phyloP scores from a whole-genome alignment of 2,888 invertebrate species.

The Urechis unicinctus region DNA sequence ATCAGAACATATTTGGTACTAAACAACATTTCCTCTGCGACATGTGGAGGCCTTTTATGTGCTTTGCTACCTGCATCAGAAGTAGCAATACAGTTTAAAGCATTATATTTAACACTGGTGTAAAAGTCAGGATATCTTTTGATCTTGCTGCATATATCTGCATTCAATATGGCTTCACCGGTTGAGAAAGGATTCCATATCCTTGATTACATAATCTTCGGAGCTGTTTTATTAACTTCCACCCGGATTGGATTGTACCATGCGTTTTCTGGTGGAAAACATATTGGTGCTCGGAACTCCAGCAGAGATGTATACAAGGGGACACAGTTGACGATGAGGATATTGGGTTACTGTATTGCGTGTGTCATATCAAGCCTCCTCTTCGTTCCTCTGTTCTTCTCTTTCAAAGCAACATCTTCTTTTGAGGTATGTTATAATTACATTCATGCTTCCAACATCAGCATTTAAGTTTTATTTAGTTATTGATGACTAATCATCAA shows the following conservation, averaged over 20 bases:
- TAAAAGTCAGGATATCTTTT: no score
- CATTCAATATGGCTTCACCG: no score
- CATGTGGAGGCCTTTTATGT: no score
- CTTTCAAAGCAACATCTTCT: constrained; percentile 21
- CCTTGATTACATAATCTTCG: constrained; percentile 18
- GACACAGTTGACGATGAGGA: constrained; percentile 20
- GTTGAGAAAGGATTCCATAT: constrained; percentile 13
- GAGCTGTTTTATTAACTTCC: constrained; percentile 10
- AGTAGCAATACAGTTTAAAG: no score
- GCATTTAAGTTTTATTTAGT: no score
- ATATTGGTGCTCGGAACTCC: constrained; percentile 22
- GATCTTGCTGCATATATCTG: no score
- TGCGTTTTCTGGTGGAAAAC: constrained; percentile 20
- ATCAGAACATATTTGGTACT: no score
- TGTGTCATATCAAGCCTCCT: constrained; percentile 18
- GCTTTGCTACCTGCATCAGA: no score
- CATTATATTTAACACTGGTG: no score
- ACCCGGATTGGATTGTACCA: constrained; percentile 20
- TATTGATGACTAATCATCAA: no score
- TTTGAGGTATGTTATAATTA: constrained; percentile 24
- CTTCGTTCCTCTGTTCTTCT: constrained; percentile 22
- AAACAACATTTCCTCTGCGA: no score
- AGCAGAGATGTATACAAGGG: constrained; percentile 26
- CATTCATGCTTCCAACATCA: no score
- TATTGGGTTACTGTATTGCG: constrained; percentile 21